A percentile compares a stretch with the other conserved stretches of the same genome.
Evolutionary conservation across 2,797 vertebrate species (phyloP).

Genomic region (Echiichthys vipera): DNA sequence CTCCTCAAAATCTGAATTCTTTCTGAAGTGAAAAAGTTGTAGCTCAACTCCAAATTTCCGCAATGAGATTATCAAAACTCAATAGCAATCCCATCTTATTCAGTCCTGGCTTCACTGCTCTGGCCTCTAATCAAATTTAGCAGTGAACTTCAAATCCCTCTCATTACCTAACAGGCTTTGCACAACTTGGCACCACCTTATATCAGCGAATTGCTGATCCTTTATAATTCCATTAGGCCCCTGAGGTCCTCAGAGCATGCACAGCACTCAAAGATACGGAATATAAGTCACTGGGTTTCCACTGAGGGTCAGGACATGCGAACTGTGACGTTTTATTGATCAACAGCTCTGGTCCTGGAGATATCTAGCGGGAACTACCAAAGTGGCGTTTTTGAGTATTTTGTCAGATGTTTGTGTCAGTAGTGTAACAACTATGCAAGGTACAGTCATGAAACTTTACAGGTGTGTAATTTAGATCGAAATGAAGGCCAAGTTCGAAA

Average conservation of each 20-base stretch:
- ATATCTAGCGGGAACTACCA: too few relatives aligned
- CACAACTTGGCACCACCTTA: slow-evolving; percentile 33
- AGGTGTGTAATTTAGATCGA: too few relatives aligned
- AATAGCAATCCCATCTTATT: slow-evolving; percentile 1
- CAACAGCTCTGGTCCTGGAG: too few relatives aligned
- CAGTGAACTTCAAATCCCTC: slow-evolving; percentile 22
- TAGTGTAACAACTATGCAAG: too few relatives aligned
- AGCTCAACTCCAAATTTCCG: slow-evolving; percentile 19
- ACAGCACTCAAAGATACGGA: slow-evolving; percentile 9
- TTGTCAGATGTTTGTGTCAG: too few relatives aligned
- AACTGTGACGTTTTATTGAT: too few relatives aligned
- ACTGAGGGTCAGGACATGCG: neutral
- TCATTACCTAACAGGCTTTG: slow-evolving; percentile 43
- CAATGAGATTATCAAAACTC: slow-evolving; percentile 12
- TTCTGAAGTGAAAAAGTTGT: neutral
- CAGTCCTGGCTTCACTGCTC: slow-evolving; percentile 10
- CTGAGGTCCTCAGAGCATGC: slow-evolving; percentile 4
- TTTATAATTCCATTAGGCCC: slow-evolving; percentile 29
- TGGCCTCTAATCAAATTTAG: slow-evolving; percentile 31
- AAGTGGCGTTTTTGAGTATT: too few relatives aligned
- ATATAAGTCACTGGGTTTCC: slow-evolving; percentile 7
- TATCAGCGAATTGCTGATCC: slow-evolving; percentile 36
- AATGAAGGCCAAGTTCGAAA: too few relatives aligned
- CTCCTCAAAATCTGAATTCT: neutral
- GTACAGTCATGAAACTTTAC: too few relatives aligned